Percentiles rank a stretch among this genome's conserved stretches.
phyloP scores from a whole-genome alignment of 2,113 vertebrate species.

The Argyrosomus japonicus region DNA sequence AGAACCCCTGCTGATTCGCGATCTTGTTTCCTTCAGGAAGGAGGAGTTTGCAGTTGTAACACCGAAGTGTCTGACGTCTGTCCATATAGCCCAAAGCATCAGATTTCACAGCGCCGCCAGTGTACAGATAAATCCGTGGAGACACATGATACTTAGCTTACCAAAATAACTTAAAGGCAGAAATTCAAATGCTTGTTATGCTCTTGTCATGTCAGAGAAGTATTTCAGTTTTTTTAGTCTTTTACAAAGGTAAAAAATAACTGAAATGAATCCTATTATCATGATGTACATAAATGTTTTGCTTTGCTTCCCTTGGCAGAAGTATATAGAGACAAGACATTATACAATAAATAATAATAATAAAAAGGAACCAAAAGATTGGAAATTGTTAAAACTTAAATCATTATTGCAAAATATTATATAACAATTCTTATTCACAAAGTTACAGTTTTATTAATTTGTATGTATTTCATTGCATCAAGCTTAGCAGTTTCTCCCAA shows the following conservation, averaged over 20 bases:
- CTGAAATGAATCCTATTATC: neutral
- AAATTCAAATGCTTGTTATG: conserved; percentile 9
- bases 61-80: conserved; percentile 33
- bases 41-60: conserved; percentile 3
- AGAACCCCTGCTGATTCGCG: conserved; percentile 27
- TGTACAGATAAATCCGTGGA: conserved; percentile 19
- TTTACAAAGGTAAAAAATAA: neutral
- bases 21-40: conserved; percentile 37
- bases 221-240: neutral
- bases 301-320: no score
- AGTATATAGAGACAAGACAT: no score
- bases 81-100: conserved; percentile 31
- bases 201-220: conserved; percentile 6
- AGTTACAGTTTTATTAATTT: no score
- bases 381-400: no score
- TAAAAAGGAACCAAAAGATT: no score
- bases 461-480: no score
- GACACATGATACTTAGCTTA: conserved; percentile 8
- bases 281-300: neutral
- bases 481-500: no score
- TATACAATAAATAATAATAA: no score
- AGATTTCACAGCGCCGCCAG: conserved; percentile 33
- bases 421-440: no score
- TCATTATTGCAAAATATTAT: no score
- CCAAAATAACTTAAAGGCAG: conserved; percentile 21